Evolutionary conservation across 1,140 invertebrate genomes (phyloP).

Genomic region (Macrobrachium nipponense): DNA sequence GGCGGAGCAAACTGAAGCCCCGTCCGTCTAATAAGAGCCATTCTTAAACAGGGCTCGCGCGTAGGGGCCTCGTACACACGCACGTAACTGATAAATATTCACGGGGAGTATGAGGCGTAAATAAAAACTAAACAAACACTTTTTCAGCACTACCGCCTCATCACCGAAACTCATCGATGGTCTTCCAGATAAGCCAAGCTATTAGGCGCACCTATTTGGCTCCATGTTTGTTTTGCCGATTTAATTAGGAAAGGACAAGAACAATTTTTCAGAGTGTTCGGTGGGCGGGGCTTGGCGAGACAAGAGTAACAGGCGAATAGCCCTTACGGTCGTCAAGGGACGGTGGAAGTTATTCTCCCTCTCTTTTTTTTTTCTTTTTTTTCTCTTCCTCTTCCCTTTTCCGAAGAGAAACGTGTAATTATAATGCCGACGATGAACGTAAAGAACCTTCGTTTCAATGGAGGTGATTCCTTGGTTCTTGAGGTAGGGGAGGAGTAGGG

Average conservation of each 20-base stretch:
- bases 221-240: constrained; percentile 54
- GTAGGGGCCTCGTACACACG: neutral
- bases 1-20: too few species aligned
- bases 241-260: constrained; percentile 47
- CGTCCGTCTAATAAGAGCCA: too few species aligned
- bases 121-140: constrained; percentile 19
- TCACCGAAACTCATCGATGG: constrained; percentile 35
- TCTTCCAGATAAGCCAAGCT: constrained; percentile 36
- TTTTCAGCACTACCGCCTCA: neutral
- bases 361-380: constrained; percentile 15
- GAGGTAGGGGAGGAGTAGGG: neutral
- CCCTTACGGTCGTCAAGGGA: neutral
- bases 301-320: constrained; percentile 18
- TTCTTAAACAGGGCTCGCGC: too few species aligned
- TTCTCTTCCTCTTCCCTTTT: neutral
- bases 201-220: constrained; percentile 40
- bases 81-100: constrained; percentile 21
- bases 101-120: constrained; percentile 20
- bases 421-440: too few species aligned
- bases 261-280: constrained; percentile 44
- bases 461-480: neutral
- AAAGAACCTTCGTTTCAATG: too few species aligned
- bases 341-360: neutral
- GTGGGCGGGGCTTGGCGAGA: constrained; percentile 41
- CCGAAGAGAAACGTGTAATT: constrained; percentile 23